These are phyloP conservation scores for Leptopilina boulardi DNA, from an alignment of 1,140 invertebrate species.

Conservation along the genomic window DNA sequence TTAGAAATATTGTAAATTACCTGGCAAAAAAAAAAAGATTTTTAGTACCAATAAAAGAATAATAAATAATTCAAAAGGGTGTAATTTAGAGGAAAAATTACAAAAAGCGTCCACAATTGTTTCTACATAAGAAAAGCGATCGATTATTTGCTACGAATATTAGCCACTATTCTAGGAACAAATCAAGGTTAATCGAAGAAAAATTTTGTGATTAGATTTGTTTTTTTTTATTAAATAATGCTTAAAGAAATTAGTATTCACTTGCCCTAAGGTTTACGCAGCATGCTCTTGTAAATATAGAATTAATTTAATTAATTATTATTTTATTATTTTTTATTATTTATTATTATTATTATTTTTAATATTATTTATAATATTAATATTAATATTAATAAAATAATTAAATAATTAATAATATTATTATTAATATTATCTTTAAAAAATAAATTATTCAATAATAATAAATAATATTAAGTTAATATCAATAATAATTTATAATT, in stretches of 20 bases:
- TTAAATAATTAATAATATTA: too few relatives aligned
- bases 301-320: too few relatives aligned
- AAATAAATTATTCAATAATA: too few relatives aligned
- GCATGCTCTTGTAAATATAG: slow-evolving; percentile 34
- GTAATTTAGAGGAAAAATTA: neutral
- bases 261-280: slow-evolving; percentile 32
- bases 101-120: slow-evolving; percentile 17
- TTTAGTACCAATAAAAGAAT: neutral
- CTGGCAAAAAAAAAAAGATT: too few relatives aligned
- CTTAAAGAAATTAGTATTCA: neutral
- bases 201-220: neutral
- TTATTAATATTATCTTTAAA: too few relatives aligned
- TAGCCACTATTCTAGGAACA: neutral
- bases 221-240: neutral
- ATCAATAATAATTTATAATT: neutral
- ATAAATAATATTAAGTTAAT: too few relatives aligned
- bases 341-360: too few relatives aligned
- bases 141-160: neutral
- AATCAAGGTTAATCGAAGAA: neutral
- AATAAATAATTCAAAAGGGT: neutral
- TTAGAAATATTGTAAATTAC: too few relatives aligned
- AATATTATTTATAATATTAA: too few relatives aligned
- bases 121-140: slow-evolving; percentile 23
- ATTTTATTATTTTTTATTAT: too few relatives aligned
- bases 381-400: too few relatives aligned